These are phyloP conservation scores for Odontocolon sp. DNA, from an alignment of 2,888 invertebrate genomes.

Conservation along the genomic window DNA sequence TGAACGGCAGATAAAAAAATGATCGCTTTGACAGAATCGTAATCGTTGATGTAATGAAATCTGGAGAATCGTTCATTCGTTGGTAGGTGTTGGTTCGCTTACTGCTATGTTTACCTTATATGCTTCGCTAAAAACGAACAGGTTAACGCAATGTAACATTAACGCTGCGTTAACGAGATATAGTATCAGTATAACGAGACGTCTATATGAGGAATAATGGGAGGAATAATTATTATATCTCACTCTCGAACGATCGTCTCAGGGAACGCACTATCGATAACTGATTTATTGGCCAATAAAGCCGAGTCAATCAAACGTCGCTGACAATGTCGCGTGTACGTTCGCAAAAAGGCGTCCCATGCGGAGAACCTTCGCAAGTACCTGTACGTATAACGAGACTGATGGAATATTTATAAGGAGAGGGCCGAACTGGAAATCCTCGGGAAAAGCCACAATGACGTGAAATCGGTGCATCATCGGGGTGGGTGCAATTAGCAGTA, in stretches of 20 bases:
- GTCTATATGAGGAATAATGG: conserved; percentile 11
- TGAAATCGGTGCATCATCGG: background rate
- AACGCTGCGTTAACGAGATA: background rate
- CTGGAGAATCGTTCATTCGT: background rate
- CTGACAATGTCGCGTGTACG: conserved; percentile 51
- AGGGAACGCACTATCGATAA: conserved; percentile 65
- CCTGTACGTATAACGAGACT: background rate
- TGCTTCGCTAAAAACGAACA: background rate
- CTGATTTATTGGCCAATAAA: conserved; percentile 71
- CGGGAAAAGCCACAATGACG: conserved; percentile 6
- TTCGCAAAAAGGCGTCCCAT: background rate
- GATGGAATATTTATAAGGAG: background rate
- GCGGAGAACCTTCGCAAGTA: background rate
- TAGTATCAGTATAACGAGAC: conserved; percentile 25
- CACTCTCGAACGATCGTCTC: conserved; percentile 4
- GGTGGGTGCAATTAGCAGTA: background rate
- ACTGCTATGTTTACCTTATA: background rate
- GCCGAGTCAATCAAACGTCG: conserved; percentile 56
- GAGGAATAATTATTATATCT: background rate
- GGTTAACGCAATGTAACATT: background rate
- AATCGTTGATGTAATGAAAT: no score
- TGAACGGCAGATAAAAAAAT: no score
- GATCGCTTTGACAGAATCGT: no score
- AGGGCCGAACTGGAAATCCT: background rate
- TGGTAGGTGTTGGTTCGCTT: background rate